Evolutionary conservation across 2,888 invertebrate species (phyloP), one percentile per base, ranked within the genome.

Genomic region (Agrochola litura): DNA sequence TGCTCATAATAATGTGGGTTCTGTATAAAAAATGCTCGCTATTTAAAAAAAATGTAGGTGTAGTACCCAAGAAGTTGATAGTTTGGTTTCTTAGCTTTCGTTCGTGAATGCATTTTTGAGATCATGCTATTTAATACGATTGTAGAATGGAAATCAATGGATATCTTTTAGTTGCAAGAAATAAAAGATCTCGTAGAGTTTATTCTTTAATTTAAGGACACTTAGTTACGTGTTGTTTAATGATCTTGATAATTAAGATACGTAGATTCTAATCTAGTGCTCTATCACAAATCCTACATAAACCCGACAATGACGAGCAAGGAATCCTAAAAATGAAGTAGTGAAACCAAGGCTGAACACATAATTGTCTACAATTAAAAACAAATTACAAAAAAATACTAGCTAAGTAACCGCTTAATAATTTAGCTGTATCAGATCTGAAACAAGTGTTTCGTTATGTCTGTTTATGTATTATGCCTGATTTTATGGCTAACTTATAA

Each of bases 311-410:
- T 69, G 12, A 63, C 43, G 63, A 46, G 9, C 54, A 84, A 73
- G 79, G 91, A 89, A 88, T 90, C 88, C 89, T 88, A 90, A 91
- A 83, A 83, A 78, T 73, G 68, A 80, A 79, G 84, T 85, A 90
- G 92, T 90, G 90, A 92, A 92, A 92, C 89, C 92, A 91, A 91
- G 91, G 91, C 85, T 89, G 75, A 81, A 81, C 84, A 83, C 83
- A 83, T 90, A 90, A 92, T 91, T 91, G 89, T 77, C 76, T 86
- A 86, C 88, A 92, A 92, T 92, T 92, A 92, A 89, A 90, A 90
- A 87, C 88, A 88, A 89, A 92, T 92, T 92, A 92, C 87, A 88
- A 89, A 87, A 88, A 89, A 89, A 82, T 76, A 79, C 81, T 88
- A 82, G 78, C 77, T 81, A 79, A 86, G 75, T 88, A 89, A 88